A percentile compares a stretch with the other conserved stretches of the same genome.
Conservation (phyloP, 2,113 vertebrate genomes). For the Ascaphus truei region DNA sequence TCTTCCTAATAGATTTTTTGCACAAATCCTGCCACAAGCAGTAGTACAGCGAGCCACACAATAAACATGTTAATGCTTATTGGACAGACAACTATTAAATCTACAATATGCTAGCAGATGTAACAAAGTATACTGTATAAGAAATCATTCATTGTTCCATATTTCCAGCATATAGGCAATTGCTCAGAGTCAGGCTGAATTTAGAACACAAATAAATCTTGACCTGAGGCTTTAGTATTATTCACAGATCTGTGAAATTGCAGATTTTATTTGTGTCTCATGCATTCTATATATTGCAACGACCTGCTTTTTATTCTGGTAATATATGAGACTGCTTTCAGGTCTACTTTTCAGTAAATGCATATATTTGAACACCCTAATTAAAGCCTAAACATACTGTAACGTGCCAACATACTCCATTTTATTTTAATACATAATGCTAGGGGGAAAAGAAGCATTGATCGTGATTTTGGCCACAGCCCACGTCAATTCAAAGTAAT, state of each 20-base stretch:
- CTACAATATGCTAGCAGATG: conserved; percentile 13
- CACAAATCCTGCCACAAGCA: not conserved
- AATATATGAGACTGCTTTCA: not conserved
- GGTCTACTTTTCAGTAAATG: not conserved
- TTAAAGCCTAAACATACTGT: no score
- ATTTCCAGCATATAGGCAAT: not conserved
- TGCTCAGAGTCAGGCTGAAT: conserved; percentile 28
- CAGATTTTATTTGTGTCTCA: not conserved
- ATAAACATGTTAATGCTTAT: not conserved
- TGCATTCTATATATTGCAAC: not conserved
- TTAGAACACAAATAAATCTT: conserved; percentile 30
- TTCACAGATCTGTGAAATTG: conserved; percentile 3
- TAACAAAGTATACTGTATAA: not conserved
- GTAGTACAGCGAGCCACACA: no score
- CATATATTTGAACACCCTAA: no score
- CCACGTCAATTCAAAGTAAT: no score
- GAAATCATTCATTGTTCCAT: conserved; percentile 18
- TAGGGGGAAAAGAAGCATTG: no score
- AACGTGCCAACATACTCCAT: no score
- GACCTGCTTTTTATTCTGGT: not conserved
- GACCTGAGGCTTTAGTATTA: conserved; percentile 1
- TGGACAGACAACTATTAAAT: conserved; percentile 7
- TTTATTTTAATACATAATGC: no score
- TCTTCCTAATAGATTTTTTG: not conserved
- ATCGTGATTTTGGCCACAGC: no score